These are phyloP conservation scores for Plectropomus leopardus DNA, from an alignment of 2,113 vertebrate species.

Conservation along the genomic window DNA sequence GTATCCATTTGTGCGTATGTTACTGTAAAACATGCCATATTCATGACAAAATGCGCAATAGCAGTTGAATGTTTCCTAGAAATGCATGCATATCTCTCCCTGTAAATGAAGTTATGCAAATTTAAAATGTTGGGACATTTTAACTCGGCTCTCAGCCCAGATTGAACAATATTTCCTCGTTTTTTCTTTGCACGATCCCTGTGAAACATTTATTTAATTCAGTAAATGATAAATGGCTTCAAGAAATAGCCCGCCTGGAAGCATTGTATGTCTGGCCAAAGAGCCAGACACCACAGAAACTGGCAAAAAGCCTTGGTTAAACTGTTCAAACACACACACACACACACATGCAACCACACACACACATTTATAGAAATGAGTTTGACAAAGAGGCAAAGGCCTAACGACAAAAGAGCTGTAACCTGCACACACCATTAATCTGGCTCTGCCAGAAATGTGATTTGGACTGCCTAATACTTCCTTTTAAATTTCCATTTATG, in stretches of 20 bases:
- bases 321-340: background rate
- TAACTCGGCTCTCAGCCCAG: constrained; percentile 11
- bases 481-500: constrained; percentile 1
- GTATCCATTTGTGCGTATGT: background rate
- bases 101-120: constrained; percentile 27
- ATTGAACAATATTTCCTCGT: constrained; percentile 16
- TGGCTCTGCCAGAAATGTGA: background rate
- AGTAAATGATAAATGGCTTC: constrained; percentile 54
- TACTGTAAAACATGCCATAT: constrained; percentile 4
- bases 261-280: constrained; percentile 24
- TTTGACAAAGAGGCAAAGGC: background rate
- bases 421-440: constrained; percentile 1
- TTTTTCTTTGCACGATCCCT: background rate
- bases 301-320: constrained; percentile 24
- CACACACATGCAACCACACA: background rate
- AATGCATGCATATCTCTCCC: background rate
- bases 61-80: constrained; percentile 1
- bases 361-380: background rate
- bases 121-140: constrained; percentile 29
- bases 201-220: constrained; percentile 56
- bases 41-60: background rate
- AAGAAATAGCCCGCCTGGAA: constrained; percentile 39
- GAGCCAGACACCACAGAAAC: constrained; percentile 30
- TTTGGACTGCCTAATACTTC: background rate
- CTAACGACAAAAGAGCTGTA: background rate